Percentiles rank a stretch among this genome's conserved stretches.
phyloP scores from a whole-genome alignment of 1,140 invertebrate species.

The Drosophila melanogaster region DNA sequence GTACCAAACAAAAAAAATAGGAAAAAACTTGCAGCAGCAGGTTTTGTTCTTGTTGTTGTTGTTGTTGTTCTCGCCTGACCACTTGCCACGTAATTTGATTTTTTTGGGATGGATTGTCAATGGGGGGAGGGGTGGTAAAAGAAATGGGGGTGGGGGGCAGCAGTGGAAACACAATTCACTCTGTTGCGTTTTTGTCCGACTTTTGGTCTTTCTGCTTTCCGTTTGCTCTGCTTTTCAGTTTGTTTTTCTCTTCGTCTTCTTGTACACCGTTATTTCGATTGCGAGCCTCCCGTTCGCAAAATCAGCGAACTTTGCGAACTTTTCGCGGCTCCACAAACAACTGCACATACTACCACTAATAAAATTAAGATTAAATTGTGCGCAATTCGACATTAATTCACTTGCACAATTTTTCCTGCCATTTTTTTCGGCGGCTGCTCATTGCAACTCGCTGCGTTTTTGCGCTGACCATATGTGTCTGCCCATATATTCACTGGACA shows the following conservation, averaged over 20 bases:
- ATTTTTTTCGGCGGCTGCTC: constrained; percentile 31
- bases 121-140: too few species aligned
- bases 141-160: not conserved
- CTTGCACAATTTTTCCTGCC: constrained; percentile 39
- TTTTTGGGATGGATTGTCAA: constrained; percentile 2
- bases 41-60: constrained; percentile 13
- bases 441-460: constrained; percentile 7
- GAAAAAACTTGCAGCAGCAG: constrained; percentile 29
- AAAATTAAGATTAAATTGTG: constrained; percentile 51
- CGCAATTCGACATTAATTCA: constrained; percentile 68
- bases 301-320: constrained; percentile 39
- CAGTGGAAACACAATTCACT: constrained; percentile 31
- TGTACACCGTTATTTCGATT: constrained; percentile 50
- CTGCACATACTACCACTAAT: constrained; percentile 58
- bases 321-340: constrained; percentile 50
- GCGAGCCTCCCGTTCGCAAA: constrained; percentile 36
- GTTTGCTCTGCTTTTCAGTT: constrained; percentile 54
- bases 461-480: constrained; percentile 4
- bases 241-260: constrained; percentile 72
- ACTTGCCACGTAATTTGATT: constrained; percentile 49
- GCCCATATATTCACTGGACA: constrained; percentile 19
- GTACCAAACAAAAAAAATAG: not conserved
- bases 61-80: constrained; percentile 31
- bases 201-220: not conserved
- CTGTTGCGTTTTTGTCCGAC: constrained; percentile 41